These are phyloP conservation scores for Scolanthus callimorphus DNA, from an alignment of 92 coral and sea anemone genomes.

Conservation along the genomic window DNA sequence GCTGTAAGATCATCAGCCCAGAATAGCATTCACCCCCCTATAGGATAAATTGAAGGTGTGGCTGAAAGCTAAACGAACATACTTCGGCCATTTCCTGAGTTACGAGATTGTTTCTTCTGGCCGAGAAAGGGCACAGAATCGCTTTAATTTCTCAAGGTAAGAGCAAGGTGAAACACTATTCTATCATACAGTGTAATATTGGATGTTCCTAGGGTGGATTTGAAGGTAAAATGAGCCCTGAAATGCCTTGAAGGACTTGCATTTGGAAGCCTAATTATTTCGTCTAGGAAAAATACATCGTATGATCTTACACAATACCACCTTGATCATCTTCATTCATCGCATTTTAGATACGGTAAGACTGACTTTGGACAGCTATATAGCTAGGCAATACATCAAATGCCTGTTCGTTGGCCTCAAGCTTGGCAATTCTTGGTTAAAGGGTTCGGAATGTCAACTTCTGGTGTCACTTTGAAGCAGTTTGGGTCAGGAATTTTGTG, in stretches of 20 bases:
- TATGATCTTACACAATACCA: conserved; percentile 34
- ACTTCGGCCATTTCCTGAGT: conserved; percentile 89
- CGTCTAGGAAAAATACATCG: background rate
- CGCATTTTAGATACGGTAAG: conserved; percentile 3
- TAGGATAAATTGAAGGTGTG: conserved; percentile 98
- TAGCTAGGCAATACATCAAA: background rate
- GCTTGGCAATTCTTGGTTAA: background rate
- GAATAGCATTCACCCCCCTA: conserved; percentile 87
- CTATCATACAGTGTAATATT: conserved; percentile 13
- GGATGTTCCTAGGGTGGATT: conserved; percentile 12
- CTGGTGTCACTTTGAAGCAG: conserved; percentile 1
- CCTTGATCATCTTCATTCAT: conserved; percentile 34
- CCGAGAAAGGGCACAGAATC: conserved; percentile 54
- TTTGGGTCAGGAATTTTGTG: conserved; percentile 6
- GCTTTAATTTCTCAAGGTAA: conserved; percentile 61
- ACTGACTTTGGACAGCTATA: background rate
- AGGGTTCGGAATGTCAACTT: conserved; percentile 6
- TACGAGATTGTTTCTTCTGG: conserved; percentile 70
- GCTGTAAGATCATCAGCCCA: conserved; percentile 65
- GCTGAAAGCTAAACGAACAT: conserved; percentile 76
- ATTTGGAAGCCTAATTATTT: conserved; percentile 14
- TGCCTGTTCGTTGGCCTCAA: background rate
- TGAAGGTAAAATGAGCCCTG: conserved; percentile 11
- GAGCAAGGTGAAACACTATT: conserved; percentile 4
- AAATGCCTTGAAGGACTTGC: background rate